Base-by-base conservation (phyloP, 2,797 vertebrate species). In the Helarctos malayanus region DNA sequence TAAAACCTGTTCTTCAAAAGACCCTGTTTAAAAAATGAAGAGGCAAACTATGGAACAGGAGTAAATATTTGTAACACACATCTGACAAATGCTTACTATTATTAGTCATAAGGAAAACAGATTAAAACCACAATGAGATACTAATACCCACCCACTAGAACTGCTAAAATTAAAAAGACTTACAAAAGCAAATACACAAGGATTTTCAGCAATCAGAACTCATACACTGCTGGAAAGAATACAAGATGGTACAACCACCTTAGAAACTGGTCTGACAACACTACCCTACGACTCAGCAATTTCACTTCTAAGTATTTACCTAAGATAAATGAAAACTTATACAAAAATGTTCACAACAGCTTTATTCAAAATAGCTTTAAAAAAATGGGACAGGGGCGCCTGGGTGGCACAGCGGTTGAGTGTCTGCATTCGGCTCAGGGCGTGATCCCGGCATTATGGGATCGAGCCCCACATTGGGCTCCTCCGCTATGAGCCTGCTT, bases 251-350 rank as follows among this genome's bases (percentile, higher is more conserved):
- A 76, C 65, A 76, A 52, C 57, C 32, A 54, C 15, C 63, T 84
- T 57, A 83, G 71, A 92, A 84, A 73, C 0, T 73, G 32, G 25
- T 69, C 61, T 79, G 45, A 71, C 29, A 63, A 71, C 27, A 35
- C n/a, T 27, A 63, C 19, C 13, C 29, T 61, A 59, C 49, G 29
- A 82, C 23, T 18, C 52, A 69, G n/a, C 29, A 88, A 91, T 16
- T 54, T 38, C 78, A 61, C 4, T 80, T 79, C 80, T 49, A 65
- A 76, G 54, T 89, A n/a, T 94, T 35, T 92, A 78, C 32, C 69
- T 21, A 86, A 88, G 45, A 78, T 49, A 89, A 84, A 73, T 32
- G 25, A 96, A 92, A 92, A 88, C 38, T 89, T 85, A 23, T n/a
- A 84, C 61, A 73, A 79, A 86, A 79, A 79, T 32, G 32, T 83